phyloP scores from a whole-genome alignment of 2,888 invertebrate species.

The Campoletis raptor region DNA sequence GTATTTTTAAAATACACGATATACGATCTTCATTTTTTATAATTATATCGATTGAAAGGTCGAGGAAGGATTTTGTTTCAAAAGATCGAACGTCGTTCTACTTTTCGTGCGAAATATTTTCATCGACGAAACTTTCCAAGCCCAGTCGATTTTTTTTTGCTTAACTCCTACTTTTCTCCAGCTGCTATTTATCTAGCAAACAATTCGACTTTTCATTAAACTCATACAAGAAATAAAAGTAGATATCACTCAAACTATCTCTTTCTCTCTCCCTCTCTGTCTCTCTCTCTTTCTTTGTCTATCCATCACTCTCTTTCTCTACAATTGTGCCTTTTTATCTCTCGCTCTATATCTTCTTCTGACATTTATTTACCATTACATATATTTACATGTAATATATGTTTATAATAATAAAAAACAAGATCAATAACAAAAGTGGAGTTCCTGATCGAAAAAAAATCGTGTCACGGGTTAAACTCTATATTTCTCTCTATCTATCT shows the following conservation, averaged over 20 bases:
- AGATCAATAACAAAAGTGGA: conserved; percentile 39
- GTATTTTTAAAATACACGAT: neutral
- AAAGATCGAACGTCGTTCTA: neutral
- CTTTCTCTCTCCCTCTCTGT: conserved; percentile 46
- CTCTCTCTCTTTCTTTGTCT: conserved; percentile 33
- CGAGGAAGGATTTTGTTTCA: conserved; percentile 20
- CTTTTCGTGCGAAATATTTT: conserved; percentile 1
- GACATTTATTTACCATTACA: conserved; percentile 29
- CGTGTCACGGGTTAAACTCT: conserved; percentile 62
- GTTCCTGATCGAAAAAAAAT: conserved; percentile 54
- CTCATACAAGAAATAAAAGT: conserved; percentile 20
- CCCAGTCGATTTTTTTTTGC: conserved; percentile 5
- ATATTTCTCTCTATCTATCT: conserved; percentile 63
- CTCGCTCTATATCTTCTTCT: conserved; percentile 40
- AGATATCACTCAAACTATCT: conserved; percentile 43
- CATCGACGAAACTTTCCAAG: conserved; percentile 19
- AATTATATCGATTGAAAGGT: neutral
- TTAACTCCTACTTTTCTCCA: neutral
- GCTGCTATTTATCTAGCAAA: neutral
- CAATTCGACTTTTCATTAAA: neutral
- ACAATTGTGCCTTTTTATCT: conserved; percentile 30
- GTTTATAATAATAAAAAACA: conserved; percentile 8
- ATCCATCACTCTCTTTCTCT: conserved; percentile 32
- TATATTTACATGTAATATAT: conserved; percentile 29
- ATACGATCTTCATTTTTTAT: conserved; percentile 3